phyloP scores from a whole-genome alignment of 2,113 vertebrate genomes.

The Istiophorus platypterus region DNA sequence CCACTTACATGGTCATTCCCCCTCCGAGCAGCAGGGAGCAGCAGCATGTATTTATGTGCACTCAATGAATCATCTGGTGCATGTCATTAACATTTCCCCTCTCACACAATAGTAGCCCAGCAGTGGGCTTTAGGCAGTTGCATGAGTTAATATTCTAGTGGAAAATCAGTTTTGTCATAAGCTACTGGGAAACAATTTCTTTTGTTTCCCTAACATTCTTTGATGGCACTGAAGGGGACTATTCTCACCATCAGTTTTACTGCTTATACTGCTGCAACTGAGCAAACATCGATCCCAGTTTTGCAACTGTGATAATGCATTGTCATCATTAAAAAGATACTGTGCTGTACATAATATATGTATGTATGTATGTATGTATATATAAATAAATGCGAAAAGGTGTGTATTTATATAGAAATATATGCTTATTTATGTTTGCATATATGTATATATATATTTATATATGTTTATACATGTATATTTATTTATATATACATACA shows the following conservation, averaged over 20 bases:
- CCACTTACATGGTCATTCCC: conserved; percentile 27
- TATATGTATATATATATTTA: too few species aligned
- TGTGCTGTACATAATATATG: neutral
- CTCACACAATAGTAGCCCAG: neutral
- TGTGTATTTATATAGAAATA: too few species aligned
- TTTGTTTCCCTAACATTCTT: neutral
- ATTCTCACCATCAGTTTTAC: neutral
- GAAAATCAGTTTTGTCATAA: conserved; percentile 16
- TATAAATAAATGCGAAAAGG: too few species aligned
- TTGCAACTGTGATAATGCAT: neutral
- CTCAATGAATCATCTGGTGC: conserved; percentile 25
- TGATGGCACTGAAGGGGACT: neutral
- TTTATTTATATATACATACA: too few species aligned
- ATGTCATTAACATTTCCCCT: conserved; percentile 16
- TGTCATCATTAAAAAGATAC: neutral
- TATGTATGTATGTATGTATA: too few species aligned
- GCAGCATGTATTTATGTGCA: conserved; percentile 52
- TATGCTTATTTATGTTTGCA: too few species aligned
- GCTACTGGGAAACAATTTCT: conserved; percentile 6
- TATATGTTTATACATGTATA: too few species aligned
- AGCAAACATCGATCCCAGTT: neutral
- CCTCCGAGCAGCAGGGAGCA: conserved; percentile 61
- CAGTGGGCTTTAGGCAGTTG: neutral
- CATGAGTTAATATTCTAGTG: conserved; percentile 2
- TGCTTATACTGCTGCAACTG: neutral